Conservation (phyloP, 2,113 vertebrate genomes). For the Corvus hawaiiensis region DNA sequence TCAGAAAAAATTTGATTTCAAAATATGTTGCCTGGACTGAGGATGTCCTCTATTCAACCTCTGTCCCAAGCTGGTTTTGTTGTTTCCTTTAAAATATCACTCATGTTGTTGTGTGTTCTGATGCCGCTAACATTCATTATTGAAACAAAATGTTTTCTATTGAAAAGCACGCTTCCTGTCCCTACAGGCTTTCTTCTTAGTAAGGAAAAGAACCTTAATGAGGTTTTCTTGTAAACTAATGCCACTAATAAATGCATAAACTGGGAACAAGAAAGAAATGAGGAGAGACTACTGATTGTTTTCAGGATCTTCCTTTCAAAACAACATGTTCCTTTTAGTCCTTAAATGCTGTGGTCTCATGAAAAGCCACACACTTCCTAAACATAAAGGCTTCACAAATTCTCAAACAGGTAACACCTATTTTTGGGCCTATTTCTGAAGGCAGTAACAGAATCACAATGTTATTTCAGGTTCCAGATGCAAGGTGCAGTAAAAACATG, state of each 20-base stretch:
- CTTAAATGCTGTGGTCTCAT: not conserved
- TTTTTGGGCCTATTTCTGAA: not conserved
- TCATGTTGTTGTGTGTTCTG: slow-evolving; percentile 15
- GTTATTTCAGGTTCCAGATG: not conserved
- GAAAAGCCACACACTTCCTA: not conserved
- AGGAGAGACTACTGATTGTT: not conserved
- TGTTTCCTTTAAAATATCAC: not conserved
- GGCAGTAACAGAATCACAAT: not conserved
- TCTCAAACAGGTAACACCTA: not conserved
- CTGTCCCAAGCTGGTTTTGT: not conserved
- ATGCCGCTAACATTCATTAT: slow-evolving; percentile 31
- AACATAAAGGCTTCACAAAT: not conserved
- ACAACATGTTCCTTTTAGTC: slow-evolving; percentile 23
- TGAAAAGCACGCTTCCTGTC: slow-evolving; percentile 29
- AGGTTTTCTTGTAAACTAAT: slow-evolving; percentile 56
- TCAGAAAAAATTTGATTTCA: not conserved
- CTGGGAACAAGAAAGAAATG: not conserved
- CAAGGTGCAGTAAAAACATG: not conserved
- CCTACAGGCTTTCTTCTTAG: slow-evolving; percentile 29
- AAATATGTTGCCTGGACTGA: not conserved
- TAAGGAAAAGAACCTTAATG: slow-evolving; percentile 19
- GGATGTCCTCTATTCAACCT: not conserved
- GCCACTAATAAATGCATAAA: slow-evolving; percentile 52
- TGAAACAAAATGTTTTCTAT: slow-evolving; percentile 48
- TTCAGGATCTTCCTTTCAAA: slow-evolving; percentile 20